Evolutionary conservation across 2,797 vertebrate genomes (phyloP).

Genomic region (Carduelis carduelis): DNA sequence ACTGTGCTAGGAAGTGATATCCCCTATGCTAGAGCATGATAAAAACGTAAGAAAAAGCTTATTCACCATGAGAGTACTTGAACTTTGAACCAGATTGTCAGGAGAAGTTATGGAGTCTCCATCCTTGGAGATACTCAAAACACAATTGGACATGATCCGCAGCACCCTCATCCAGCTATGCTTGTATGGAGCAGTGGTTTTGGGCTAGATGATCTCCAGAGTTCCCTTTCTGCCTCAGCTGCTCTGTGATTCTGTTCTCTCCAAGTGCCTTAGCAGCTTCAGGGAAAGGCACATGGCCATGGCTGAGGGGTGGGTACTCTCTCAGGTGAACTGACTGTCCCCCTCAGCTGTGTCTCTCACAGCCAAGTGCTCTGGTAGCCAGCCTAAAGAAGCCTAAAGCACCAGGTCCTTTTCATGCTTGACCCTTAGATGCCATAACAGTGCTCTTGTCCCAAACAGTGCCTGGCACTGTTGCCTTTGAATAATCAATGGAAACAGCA

Average conservation of each 20-base stretch:
- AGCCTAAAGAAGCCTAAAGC: background rate
- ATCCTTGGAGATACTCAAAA: background rate
- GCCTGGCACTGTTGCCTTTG: background rate
- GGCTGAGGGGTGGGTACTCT: background rate
- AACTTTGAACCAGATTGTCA: background rate
- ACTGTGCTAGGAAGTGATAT: background rate
- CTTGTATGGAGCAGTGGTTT: background rate
- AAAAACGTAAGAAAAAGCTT: background rate
- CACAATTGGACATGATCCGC: background rate
- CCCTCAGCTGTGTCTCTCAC: background rate
- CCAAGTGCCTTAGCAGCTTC: background rate
- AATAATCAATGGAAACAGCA: background rate
- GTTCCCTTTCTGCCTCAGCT: background rate
- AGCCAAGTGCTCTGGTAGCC: background rate
- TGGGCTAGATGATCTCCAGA: background rate
- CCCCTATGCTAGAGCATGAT: background rate
- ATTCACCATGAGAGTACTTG: background rate
- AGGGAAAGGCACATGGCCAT: rapidly evolving
- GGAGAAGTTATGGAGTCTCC: background rate
- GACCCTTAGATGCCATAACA: background rate
- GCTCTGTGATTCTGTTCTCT: background rate
- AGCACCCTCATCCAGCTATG: background rate
- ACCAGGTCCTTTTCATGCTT: background rate
- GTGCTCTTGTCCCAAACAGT: background rate
- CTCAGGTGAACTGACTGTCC: background rate